phyloP scores from a whole-genome alignment of 2,113 vertebrate genomes.

The Pollachius pollachius region DNA sequence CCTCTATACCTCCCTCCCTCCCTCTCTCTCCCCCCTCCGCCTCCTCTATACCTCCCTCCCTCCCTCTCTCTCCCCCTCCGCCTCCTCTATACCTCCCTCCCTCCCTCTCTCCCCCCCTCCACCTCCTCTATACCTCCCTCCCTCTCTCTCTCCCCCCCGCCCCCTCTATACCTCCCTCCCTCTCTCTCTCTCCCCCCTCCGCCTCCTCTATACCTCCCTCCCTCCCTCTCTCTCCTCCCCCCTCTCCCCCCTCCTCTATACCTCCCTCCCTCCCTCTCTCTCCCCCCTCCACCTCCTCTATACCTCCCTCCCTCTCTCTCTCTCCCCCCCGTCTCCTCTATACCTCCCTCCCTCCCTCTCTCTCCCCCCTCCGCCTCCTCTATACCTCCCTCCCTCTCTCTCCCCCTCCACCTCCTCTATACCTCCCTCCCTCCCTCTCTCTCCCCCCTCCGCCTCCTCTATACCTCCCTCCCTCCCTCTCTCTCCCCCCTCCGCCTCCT shows the following conservation, averaged over 20 bases:
- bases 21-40: conserved; percentile 27
- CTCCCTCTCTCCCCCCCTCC: conserved; percentile 50
- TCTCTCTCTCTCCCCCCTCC: conserved; percentile 42
- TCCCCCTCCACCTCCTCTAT: conserved; percentile 39
- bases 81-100: conserved; percentile 43
- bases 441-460: conserved; percentile 34
- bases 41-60: conserved; percentile 37
- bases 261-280: too few species aligned
- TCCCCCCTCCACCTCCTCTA: conserved; percentile 37
- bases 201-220: conserved; percentile 38
- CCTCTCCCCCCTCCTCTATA: too few species aligned
- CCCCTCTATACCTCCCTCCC: conserved; percentile 37
- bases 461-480: conserved; percentile 56
- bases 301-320: conserved; percentile 40
- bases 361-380: too few species aligned
- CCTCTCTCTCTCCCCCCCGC: conserved; percentile 28
- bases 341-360: conserved; percentile 57
- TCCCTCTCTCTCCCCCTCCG: conserved; percentile 41
- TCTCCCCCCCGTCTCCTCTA: conserved; percentile 30
- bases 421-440: conserved; percentile 41
- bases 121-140: too few species aligned
- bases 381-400: too few species aligned
- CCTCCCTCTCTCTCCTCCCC: conserved; percentile 59
- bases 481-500: not conserved
- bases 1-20: too few species aligned